These are phyloP conservation scores for Dicerorhinus sumatrensis DNA, from an alignment of 2,113 vertebrate genomes.

Conservation along the genomic window DNA sequence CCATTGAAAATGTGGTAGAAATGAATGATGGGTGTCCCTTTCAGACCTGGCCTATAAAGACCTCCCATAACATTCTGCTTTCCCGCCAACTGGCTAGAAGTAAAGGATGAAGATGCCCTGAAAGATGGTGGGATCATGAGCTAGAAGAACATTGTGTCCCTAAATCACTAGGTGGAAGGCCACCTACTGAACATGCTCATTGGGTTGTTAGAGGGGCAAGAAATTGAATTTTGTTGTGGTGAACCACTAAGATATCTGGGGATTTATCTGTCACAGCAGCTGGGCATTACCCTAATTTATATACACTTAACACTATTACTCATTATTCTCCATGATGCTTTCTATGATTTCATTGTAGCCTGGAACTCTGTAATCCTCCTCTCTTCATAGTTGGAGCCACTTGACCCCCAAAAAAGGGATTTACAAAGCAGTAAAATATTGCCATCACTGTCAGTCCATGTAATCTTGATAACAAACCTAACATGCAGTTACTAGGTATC, in stretches of 20 bases:
- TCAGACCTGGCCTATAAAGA: background rate
- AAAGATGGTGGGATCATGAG: background rate
- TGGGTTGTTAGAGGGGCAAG: background rate
- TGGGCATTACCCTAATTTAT: background rate
- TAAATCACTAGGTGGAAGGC: background rate
- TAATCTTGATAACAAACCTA: background rate
- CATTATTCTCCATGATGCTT: background rate
- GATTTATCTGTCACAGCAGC: background rate
- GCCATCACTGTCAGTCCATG: background rate
- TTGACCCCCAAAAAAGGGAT: background rate
- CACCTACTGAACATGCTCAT: background rate
- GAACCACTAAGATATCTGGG: background rate
- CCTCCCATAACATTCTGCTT: background rate
- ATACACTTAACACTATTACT: background rate
- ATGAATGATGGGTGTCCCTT: background rate
- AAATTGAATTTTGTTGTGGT: background rate
- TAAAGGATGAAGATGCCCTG: background rate
- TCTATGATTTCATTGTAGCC: background rate
- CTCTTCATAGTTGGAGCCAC: background rate
- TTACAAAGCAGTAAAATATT: conserved; percentile 20
- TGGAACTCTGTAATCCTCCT: background rate
- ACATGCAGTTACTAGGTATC: background rate
- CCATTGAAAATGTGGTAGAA: background rate
- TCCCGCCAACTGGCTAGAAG: background rate
- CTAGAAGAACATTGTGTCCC: background rate